These are phyloP conservation scores for Eurois occulta DNA, from an alignment of 2,888 invertebrate species.

Conservation along the genomic window DNA sequence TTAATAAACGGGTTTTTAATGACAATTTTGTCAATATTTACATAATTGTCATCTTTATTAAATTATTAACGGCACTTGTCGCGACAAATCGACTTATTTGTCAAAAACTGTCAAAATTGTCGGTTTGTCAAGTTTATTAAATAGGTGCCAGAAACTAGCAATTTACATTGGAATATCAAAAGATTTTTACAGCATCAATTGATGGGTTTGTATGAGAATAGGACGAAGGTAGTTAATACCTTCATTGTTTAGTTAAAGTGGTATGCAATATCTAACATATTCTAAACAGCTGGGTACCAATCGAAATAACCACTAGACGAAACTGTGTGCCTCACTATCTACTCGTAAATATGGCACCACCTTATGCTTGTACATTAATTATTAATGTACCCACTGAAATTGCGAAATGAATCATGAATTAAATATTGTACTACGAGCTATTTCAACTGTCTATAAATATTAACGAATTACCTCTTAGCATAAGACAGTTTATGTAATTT, in stretches of 20 bases:
- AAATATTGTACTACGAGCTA: constrained; percentile 37
- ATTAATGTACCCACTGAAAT: constrained; percentile 40
- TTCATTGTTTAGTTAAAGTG: background rate
- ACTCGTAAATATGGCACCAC: constrained; percentile 2
- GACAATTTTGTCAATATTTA: too few species aligned
- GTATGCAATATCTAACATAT: background rate
- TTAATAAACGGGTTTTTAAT: too few species aligned
- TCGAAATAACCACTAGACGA: background rate
- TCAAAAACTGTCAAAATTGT: too few species aligned
- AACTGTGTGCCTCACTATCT: background rate
- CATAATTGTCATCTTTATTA: too few species aligned
- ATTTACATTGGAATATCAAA: background rate
- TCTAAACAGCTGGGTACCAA: background rate
- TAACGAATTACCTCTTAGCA: constrained; percentile 23
- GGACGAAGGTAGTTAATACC: background rate
- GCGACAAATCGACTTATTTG: too few species aligned
- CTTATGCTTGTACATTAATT: constrained; percentile 35
- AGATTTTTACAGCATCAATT: background rate
- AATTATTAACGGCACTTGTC: too few species aligned
- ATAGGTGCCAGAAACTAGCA: too few species aligned
- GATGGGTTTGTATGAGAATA: background rate
- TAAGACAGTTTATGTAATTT: background rate
- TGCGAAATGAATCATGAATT: constrained; percentile 44
- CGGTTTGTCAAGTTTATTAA: too few species aligned
- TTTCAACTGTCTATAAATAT: constrained; percentile 36